These are phyloP conservation scores for Ariolimax columbianus DNA, from an alignment of 2,888 invertebrate genomes.

Conservation along the genomic window DNA sequence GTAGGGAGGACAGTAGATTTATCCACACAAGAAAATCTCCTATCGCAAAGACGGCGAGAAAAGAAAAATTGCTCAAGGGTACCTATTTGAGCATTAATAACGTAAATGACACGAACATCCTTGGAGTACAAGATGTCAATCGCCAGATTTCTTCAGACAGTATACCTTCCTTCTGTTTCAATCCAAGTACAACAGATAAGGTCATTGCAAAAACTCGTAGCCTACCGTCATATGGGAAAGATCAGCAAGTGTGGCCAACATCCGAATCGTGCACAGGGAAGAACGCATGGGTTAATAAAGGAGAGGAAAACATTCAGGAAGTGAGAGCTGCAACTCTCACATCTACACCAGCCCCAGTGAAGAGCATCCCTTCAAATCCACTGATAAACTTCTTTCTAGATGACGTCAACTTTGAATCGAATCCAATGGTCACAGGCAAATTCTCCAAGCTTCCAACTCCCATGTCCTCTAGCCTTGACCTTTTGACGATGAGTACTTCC, in stretches of 20 bases:
- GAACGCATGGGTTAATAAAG: slow-evolving; percentile 13
- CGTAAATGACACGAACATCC: slow-evolving; percentile 26
- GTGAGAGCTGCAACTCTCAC: background rate
- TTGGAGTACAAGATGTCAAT: background rate
- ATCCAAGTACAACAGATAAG: background rate
- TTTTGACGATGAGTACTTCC: background rate
- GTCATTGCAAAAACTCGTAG: background rate
- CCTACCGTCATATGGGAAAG: background rate
- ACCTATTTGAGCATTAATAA: slow-evolving; percentile 6
- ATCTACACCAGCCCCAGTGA: background rate
- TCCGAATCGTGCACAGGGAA: background rate
- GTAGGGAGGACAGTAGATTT: background rate
- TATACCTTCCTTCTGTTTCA: background rate
- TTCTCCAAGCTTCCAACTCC: background rate
- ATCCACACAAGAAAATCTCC: background rate
- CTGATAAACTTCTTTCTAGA: slow-evolving; percentile 52
- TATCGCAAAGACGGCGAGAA: background rate
- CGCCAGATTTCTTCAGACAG: slow-evolving; percentile 29
- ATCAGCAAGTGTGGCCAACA: background rate
- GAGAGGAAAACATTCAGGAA: background rate
- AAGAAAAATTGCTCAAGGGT: background rate
- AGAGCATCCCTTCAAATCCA: slow-evolving; percentile 8
- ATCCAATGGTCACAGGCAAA: slow-evolving; percentile 54
- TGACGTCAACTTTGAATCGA: slow-evolving; percentile 36
- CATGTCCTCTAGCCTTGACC: background rate